Evolutionary conservation across 2,888 invertebrate genomes (phyloP), one percentile per base, ranked within the genome.

Genomic region (Nemapogon koenigi): DNA sequence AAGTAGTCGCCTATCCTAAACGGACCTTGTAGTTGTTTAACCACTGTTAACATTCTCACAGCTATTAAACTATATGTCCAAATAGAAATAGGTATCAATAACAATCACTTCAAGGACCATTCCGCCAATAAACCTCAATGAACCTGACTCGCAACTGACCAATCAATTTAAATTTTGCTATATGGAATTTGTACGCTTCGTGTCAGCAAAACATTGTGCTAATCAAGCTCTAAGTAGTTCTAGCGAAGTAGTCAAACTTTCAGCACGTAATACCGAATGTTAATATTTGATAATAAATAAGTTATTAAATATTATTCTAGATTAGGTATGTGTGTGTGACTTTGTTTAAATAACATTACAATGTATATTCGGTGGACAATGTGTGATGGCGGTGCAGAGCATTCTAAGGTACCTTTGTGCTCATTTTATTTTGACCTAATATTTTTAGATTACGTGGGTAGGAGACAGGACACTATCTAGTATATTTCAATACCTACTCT

Each of bases 181-280:
- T 22, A 10, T 16, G 4, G 65, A 73, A 75, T 73, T 56, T 61
- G 51, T 46, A 22, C 6, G 10, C 10, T 22, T 22, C 10, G n/a
- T n/a, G n/a, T n/a, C n/a, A n/a, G n/a, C n/a, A n/a, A n/a, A n/a
- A 71, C 65, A 69, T 67, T 62, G 62, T 61, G 72, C 71, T 78
- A 75, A 78, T 73, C 62, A 73, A 70, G 66, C 68, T 63, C 69
- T 75, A 75, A 73, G 75, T 59, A 65, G 61, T 59, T 53, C 62
- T 55, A 64, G 63, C 61, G 61, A 55, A 55, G 58, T 56, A 51
- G 52, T 50, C 53, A 50, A 56, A 50, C 59, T 62, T 6, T 4
- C 16, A 15, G 22, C 6, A 22, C 22, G 6, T 22, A 22, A 22
- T 10, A 22, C 6, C n/a, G n/a, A n/a, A n/a, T n/a, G n/a, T n/a